Percentiles rank a stretch among this genome's conserved stretches.
Conservation (phyloP, 2,888 invertebrate genomes). For the Scaptomyza polygonia region DNA sequence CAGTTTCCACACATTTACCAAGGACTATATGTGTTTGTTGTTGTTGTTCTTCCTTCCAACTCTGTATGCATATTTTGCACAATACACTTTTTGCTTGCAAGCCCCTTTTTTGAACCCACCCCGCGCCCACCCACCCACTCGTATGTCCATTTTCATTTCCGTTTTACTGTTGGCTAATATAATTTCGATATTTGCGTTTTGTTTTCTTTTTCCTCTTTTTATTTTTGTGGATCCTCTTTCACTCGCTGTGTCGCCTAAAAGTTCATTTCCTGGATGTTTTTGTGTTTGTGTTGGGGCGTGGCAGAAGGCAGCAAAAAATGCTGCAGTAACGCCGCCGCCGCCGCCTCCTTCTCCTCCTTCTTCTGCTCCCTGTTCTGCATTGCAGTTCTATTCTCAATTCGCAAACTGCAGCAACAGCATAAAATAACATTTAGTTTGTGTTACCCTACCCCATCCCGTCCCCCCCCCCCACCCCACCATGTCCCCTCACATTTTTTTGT, state of each 20-base stretch:
- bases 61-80: constrained; percentile 41
- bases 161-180: constrained; percentile 62
- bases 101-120: constrained; percentile 4
- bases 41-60: background rate
- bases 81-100: constrained; percentile 24
- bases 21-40: background rate
- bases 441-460: background rate
- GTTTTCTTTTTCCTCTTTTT: background rate
- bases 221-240: background rate
- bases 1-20: constrained; percentile 10
- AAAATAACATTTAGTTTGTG: constrained; percentile 35
- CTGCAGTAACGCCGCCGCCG: constrained; percentile 68
- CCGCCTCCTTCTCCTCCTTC: background rate
- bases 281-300: constrained; percentile 64
- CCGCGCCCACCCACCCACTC: background rate
- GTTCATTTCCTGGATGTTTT: constrained; percentile 58
- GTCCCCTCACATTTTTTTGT: constrained; percentile 63
- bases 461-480: background rate
- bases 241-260: constrained; percentile 45
- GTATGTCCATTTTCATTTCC: constrained; percentile 63
- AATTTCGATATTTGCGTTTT: constrained; percentile 65
- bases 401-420: constrained; percentile 71
- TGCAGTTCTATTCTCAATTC: constrained; percentile 28
- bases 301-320: constrained; percentile 40
- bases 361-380: constrained; percentile 4